A percentile compares a stretch with the other conserved stretches of the same genome.
Conservation (phyloP, 1,140 invertebrate genomes). For the Papilio helenus region DNA sequence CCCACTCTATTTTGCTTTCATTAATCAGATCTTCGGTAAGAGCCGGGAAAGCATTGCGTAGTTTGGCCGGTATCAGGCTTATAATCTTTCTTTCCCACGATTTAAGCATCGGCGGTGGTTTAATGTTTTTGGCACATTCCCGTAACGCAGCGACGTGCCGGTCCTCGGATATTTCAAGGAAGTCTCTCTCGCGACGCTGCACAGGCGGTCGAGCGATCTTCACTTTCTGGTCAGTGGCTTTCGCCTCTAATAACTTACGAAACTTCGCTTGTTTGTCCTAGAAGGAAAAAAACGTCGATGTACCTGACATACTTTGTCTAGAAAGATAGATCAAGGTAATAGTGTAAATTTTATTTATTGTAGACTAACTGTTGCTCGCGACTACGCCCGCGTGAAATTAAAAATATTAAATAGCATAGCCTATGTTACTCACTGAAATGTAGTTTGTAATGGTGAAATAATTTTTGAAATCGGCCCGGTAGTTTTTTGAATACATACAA, state of each 20-base stretch:
- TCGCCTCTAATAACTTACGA: constrained; percentile 70
- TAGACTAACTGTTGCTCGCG: no score
- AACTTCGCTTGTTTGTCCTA: constrained; percentile 74
- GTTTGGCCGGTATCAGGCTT: constrained; percentile 70
- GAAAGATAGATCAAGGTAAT: neutral
- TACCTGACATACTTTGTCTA: neutral
- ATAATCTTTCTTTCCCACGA: constrained; percentile 82
- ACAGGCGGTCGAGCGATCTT: constrained; percentile 59
- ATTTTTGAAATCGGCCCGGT: no score
- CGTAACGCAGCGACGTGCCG: constrained; percentile 71
- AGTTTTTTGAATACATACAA: no score
- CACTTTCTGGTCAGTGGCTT: constrained; percentile 66
- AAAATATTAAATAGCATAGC: no score
- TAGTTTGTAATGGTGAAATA: no score
- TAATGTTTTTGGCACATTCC: constrained; percentile 69
- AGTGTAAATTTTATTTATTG: no score
- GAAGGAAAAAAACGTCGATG: constrained; percentile 40
- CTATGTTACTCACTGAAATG: no score
- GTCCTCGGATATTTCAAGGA: constrained; percentile 67
- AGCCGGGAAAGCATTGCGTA: constrained; percentile 69
- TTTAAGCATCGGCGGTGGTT: constrained; percentile 76
- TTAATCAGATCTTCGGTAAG: constrained; percentile 76
- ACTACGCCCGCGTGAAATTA: no score
- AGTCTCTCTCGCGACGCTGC: constrained; percentile 59
- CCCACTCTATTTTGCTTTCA: constrained; percentile 81